phyloP scores from a whole-genome alignment of 2,797 vertebrate genomes.

The Arnoldichthys spilopterus region DNA sequence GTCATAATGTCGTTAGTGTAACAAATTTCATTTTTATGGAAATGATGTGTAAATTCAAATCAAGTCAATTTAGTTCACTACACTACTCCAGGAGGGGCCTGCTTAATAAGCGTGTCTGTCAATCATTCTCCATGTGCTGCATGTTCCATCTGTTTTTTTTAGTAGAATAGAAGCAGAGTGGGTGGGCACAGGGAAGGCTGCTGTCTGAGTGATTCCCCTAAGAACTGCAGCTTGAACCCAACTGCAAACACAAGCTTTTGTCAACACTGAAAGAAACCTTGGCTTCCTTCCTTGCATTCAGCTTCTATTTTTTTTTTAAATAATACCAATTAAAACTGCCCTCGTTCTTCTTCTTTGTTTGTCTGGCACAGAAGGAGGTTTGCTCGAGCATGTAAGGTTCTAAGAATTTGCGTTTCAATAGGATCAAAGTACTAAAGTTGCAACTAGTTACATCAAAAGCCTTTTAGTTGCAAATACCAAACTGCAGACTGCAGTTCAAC shows the following conservation, averaged over 20 bases:
- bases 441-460: not conserved
- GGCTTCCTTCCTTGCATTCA: not conserved
- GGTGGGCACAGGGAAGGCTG: conserved; percentile 5
- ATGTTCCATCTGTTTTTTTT: not conserved
- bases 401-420: not conserved
- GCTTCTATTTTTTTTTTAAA: not conserved
- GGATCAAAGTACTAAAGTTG: not conserved
- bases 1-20: not conserved
- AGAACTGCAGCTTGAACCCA: not conserved
- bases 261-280: conserved; percentile 5
- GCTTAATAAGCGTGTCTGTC: not conserved
- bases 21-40: not conserved
- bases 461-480: not conserved
- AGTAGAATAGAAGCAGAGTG: conserved; percentile 1
- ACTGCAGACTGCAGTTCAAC: not conserved
- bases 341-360: not conserved
- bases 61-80: not conserved
- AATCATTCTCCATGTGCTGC: conserved; percentile 19
- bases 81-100: not conserved
- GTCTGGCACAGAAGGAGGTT: not conserved
- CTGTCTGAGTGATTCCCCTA: conserved; percentile 11
- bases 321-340: conserved; percentile 6
- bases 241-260: not conserved
- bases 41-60: not conserved
- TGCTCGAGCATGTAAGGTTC: not conserved